Conservation (phyloP, 2,888 invertebrate species). For the Maniola hyperantus region DNA sequence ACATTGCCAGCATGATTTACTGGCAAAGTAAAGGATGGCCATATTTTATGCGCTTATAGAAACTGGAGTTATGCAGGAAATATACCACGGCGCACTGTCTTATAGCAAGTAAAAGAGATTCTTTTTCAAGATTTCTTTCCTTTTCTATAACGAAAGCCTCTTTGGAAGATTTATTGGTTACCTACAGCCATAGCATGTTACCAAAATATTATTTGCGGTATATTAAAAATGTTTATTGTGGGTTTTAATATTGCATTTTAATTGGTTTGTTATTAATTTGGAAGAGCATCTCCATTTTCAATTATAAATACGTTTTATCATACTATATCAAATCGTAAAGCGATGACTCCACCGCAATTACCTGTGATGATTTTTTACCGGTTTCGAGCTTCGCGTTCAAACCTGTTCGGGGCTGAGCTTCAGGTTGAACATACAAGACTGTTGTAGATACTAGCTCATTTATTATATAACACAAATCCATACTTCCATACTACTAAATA, state of each 20-base stretch:
- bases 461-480: slow-evolving; percentile 30
- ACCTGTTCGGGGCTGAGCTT: slow-evolving; percentile 73
- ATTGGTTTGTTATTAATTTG: slow-evolving; percentile 26
- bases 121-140: neutral
- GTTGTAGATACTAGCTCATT: slow-evolving; percentile 43
- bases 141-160: neutral
- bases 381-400: slow-evolving; percentile 70
- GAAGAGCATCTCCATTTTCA: slow-evolving; percentile 44
- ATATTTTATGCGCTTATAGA: slow-evolving; percentile 38
- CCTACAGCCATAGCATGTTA: neutral
- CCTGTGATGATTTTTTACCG: slow-evolving; percentile 76
- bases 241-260: slow-evolving; percentile 25
- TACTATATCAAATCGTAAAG: slow-evolving; percentile 59
- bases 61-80: slow-evolving; percentile 24
- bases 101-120: neutral
- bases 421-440: slow-evolving; percentile 48
- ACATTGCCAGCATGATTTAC: slow-evolving; percentile 39
- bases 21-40: slow-evolving; percentile 33
- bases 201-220: slow-evolving; percentile 11
- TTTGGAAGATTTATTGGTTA: slow-evolving; percentile 2
- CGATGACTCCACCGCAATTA: slow-evolving; percentile 73
- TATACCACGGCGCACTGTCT: slow-evolving; percentile 17
- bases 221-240: slow-evolving; percentile 14
- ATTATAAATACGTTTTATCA: slow-evolving; percentile 52
- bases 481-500: neutral